Evolutionary conservation across 2,888 invertebrate species (phyloP), one percentile per base, ranked within the genome.

Genomic region (Tyria jacobaeae): DNA sequence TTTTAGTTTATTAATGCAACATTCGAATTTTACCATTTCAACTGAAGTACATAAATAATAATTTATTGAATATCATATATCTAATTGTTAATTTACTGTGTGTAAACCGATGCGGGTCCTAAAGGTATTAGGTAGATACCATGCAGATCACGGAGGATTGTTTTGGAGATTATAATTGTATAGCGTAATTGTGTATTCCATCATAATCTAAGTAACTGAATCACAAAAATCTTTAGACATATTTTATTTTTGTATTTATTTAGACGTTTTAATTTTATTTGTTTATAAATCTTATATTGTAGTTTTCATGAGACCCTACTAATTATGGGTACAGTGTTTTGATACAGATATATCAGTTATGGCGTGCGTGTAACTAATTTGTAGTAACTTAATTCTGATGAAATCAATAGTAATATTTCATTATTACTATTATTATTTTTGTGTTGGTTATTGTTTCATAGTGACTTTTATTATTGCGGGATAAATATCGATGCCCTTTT

Each of bases 1-100:
- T 79, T n/a, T 75, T 81, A 76, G 81, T 80, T 84, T 78, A 80
- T 79, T 78, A 68, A 73, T 68, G 67, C 68, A 75, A 76, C 75
- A 65, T 68, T 73, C 74, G 60, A 69, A 73, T 79, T 78, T 75
- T 80, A 81, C 75, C 67, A 69, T 70, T 76, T 71, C 69, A 72
- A 52, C 66, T 71, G 71, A 71, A 78, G 75, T 79, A 80, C 76
- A 79, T 73, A 67, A 52, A 57, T 56, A 27, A 62, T 75, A 62
- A 72, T 72, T 69, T 69, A 71, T 70, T 70, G 62, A 57, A 41
- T 66, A 70, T 55, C 58, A 41, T 69, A 54, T 53, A 58, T 53
- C 47, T 57, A 53, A 65, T 50, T 57, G 65, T 64, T 63, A 64
- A 64, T 64, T 62, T 73, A 71, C 71, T 49, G 48, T 71, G 63